These are phyloP conservation scores for Zaprionus capensis DNA, from an alignment of 1,140 invertebrate species.

Conservation along the genomic window DNA sequence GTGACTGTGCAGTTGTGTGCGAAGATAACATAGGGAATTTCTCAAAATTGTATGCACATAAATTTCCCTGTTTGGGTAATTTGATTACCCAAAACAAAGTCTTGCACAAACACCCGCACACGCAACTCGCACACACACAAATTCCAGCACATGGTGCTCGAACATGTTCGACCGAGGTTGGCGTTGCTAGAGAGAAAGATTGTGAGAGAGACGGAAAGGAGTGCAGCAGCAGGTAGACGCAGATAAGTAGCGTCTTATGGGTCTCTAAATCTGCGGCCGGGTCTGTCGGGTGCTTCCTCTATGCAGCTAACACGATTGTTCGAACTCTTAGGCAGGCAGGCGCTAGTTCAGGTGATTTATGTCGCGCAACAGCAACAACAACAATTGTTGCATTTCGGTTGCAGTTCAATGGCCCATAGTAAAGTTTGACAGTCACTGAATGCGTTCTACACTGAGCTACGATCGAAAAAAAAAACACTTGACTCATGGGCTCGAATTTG, in stretches of 20 bases:
- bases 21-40: neutral
- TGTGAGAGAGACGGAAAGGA: neutral
- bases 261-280: neutral
- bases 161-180: conserved; percentile 25
- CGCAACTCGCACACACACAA: conserved; percentile 16
- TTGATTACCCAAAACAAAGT: conserved; percentile 63
- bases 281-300: neutral
- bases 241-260: conserved; percentile 34
- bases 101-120: conserved; percentile 18
- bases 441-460: conserved; percentile 12
- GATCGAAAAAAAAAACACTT: conserved; percentile 41
- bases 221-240: conserved; percentile 22
- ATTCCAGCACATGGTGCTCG: conserved; percentile 41
- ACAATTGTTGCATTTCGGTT: conserved; percentile 53
- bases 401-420: conserved; percentile 48
- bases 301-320: neutral
- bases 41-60: neutral
- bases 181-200: conserved; percentile 1
- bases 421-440: conserved; percentile 30
- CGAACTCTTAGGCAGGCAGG: neutral
- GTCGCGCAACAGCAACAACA: conserved; percentile 19
- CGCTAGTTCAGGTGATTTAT: conserved; percentile 48
- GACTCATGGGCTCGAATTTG: conserved; percentile 14
- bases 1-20: neutral
- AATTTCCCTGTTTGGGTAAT: conserved; percentile 30